Conservation (phyloP, 2,113 vertebrate genomes). For the Melanotaenia duboulayi region DNA sequence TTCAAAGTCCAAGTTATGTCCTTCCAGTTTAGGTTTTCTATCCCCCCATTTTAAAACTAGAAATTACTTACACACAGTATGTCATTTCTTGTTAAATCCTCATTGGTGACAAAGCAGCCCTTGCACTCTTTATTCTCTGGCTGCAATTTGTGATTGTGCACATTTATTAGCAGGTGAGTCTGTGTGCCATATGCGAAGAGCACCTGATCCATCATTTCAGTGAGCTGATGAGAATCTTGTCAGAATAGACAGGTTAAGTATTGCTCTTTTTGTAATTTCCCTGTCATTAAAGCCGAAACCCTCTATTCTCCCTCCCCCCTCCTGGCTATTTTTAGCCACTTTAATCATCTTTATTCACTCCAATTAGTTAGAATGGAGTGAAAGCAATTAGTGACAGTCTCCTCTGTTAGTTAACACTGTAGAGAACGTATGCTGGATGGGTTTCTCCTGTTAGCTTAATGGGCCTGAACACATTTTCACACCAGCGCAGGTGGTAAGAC, state of each 20-base stretch:
- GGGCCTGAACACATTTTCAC: slow-evolving; percentile 70
- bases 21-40: background rate
- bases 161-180: slow-evolving; percentile 1
- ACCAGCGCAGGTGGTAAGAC: slow-evolving; percentile 67
- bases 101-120: too few relatives aligned
- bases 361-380: slow-evolving; percentile 81
- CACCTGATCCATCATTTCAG: slow-evolving; percentile 63
- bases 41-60: background rate
- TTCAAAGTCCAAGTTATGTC: too few relatives aligned
- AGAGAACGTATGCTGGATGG: slow-evolving; percentile 64
- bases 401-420: slow-evolving; percentile 73
- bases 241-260: slow-evolving; percentile 60
- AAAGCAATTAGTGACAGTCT: slow-evolving; percentile 80
- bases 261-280: slow-evolving; percentile 52
- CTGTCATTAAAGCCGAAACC: slow-evolving; percentile 61
- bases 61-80: background rate
- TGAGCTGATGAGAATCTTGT: slow-evolving; percentile 58
- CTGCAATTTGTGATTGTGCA: slow-evolving; percentile 10
- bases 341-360: slow-evolving; percentile 85
- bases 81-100: too few relatives aligned
- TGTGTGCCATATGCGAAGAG: slow-evolving; percentile 6
- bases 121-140: background rate
- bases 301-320: slow-evolving; percentile 54
- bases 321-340: slow-evolving; percentile 79
- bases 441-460: slow-evolving; percentile 79